These are phyloP conservation scores for Cheilosia variabilis DNA, from an alignment of 2,888 invertebrate genomes.

Conservation along the genomic window DNA sequence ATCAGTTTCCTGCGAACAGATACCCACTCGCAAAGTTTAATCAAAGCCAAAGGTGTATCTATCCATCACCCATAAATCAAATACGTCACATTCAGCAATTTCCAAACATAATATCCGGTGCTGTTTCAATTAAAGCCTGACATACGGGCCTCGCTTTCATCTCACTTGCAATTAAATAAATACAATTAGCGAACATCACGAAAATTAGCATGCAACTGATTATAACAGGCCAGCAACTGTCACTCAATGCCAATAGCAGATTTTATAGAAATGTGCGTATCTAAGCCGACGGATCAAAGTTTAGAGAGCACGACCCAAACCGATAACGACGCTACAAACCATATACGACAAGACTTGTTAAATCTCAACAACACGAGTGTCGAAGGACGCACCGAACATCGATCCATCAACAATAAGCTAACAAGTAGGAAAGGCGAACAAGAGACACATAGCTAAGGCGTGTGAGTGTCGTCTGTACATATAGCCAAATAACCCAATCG, in stretches of 20 bases:
- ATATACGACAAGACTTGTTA: conserved; percentile 5
- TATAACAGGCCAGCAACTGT: not conserved
- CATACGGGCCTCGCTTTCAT: too few species aligned
- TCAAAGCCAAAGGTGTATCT: too few species aligned
- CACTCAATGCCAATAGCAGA: conserved; percentile 21
- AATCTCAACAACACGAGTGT: conserved; percentile 32
- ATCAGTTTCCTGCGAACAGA: too few species aligned
- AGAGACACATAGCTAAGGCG: conserved; percentile 7
- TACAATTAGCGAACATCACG: too few species aligned
- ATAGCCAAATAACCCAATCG: conserved; percentile 32
- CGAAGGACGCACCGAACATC: conserved; percentile 3
- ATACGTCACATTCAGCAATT: too few species aligned
- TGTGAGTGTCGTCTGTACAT: not conserved
- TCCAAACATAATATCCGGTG: too few species aligned
- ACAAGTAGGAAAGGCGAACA: not conserved
- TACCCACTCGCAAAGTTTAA: too few species aligned
- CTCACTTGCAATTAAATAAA: too few species aligned
- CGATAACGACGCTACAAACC: conserved; percentile 16
- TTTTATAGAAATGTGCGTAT: not conserved
- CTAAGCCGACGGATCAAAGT: conserved; percentile 14
- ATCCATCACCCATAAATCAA: too few species aligned
- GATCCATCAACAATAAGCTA: conserved; percentile 18
- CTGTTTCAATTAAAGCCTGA: too few species aligned
- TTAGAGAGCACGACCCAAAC: not conserved
- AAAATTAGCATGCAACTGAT: too few species aligned